A percentile compares a stretch with the other conserved stretches of the same genome.
Evolutionary conservation across 53 echinoderm and acorn worm genomes (phyloP).

Genomic region (Holothuria leucospilota): DNA sequence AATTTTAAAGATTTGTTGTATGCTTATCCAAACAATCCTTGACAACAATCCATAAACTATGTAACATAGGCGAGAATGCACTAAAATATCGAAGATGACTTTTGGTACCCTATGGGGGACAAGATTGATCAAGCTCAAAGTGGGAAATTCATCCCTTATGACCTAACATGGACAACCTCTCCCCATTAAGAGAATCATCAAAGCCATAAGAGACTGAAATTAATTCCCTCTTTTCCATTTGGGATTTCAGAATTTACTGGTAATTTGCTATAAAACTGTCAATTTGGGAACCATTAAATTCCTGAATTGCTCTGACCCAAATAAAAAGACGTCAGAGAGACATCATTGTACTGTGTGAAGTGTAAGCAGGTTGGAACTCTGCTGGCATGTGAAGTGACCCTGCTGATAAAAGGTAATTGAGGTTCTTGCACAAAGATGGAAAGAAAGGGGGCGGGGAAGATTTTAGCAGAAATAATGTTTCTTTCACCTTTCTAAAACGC

Average conservation of each 20-base stretch:
- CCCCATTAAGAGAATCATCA: slow-evolving; percentile 10
- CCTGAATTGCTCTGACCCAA: background rate
- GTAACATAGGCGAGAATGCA: background rate
- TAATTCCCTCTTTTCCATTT: slow-evolving; percentile 31
- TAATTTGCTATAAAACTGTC: slow-evolving; percentile 7
- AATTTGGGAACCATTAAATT: slow-evolving; percentile 30
- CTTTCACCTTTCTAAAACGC: no score
- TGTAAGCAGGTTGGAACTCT: no score
- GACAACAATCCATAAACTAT: no score
- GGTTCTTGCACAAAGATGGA: no score
- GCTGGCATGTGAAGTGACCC: no score
- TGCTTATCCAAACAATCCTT: no score
- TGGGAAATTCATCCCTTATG: slow-evolving; percentile 21
- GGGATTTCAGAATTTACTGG: slow-evolving; percentile 29
- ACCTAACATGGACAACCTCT: background rate
- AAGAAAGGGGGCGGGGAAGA: no score
- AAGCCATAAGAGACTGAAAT: background rate
- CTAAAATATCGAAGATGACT: background rate
- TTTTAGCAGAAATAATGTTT: no score
- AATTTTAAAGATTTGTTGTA: no score
- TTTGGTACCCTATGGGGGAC: slow-evolving; percentile 23
- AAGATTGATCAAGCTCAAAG: background rate
- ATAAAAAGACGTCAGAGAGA: no score
- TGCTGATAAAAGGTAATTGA: no score
- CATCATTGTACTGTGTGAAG: no score